A percentile compares a stretch with the other conserved stretches of the same genome.
These are phyloP conservation scores for Aratinga solstitialis DNA, from an alignment of 2,797 vertebrate species.

Conservation along the genomic window DNA sequence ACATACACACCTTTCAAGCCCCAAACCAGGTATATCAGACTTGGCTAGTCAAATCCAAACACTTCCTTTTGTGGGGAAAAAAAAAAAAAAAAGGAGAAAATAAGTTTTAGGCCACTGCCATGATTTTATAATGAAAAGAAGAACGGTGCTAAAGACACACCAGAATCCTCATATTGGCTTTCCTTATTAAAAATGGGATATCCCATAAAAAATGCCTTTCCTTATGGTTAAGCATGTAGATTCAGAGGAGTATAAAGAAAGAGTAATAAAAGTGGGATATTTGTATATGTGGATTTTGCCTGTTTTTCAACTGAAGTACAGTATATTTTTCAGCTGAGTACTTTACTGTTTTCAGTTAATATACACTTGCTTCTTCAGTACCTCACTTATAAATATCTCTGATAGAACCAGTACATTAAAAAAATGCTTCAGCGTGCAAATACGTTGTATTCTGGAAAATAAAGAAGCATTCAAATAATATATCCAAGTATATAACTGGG, in stretches of 20 bases:
- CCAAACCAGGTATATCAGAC: background rate
- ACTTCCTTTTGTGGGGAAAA: background rate
- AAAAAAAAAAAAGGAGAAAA: background rate
- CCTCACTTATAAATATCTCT: background rate
- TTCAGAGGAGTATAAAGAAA: background rate
- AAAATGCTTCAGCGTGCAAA: background rate
- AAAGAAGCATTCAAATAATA: background rate
- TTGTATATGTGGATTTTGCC: background rate
- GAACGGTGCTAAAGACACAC: background rate
- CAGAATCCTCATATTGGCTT: background rate
- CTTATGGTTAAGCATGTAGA: background rate
- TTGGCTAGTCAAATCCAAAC: background rate
- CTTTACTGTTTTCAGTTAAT: background rate
- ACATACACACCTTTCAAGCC: rapidly evolving
- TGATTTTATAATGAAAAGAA: background rate
- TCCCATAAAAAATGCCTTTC: background rate
- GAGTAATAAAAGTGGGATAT: background rate
- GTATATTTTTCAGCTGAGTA: background rate
- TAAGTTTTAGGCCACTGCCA: background rate
- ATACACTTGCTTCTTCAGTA: background rate
- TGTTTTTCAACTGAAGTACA: background rate
- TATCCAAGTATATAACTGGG: background rate
- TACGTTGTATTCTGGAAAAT: background rate
- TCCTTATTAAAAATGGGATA: background rate
- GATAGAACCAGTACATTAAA: background rate